Evolutionary conservation across 2,113 vertebrate genomes (phyloP), one percentile per base, ranked within the genome.

Genomic region (Trichechus manatus): DNA sequence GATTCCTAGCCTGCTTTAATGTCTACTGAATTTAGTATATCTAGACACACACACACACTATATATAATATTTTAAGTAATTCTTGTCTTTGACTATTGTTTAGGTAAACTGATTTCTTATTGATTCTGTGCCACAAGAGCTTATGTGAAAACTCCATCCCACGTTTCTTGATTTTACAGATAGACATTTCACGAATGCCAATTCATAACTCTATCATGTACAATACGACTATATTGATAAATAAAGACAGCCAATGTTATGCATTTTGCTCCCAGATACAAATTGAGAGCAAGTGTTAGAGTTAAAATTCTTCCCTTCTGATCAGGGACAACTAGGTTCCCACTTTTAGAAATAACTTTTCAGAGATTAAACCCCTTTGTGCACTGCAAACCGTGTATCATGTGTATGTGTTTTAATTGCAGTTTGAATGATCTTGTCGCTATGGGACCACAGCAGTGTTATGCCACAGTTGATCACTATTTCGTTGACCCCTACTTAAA

Each of bases 401-500:
- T n/a, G 23, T 66, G 36, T 90, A 4, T 66, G 36, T 90, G 3
- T 94, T 97, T 97, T 19, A n/a, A 93, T 88, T 97, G 66, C 97
- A 99, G 99, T 85, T 97, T 99, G 79, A 99, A 99, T 90, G 99
- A 99, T 85, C 95, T 99, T 59, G 98, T 99, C 4, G 99, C 99
- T 22, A 47, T 99, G 27, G 99, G 99, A 92, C 98, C 98, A 7
- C 99, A 99, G 3, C 98, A 98, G 91, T 99, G 99, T 98, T 99
- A 99, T 90, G 99, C 99, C 93, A 99, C 99, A 79, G 99, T 99
- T 31, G 99, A 99, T 95, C 99, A 99, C 97, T 99, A 99, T 97
- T 99, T 99, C 95, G 50, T 29, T 0, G 86, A 99, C 39, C 27
- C 80, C 2, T 14, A 95, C 88, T 50, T 99, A n/a, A 97, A 89